A percentile compares a stretch with the other conserved stretches of the same genome.
phyloP scores from a whole-genome alignment of 2,113 vertebrate species.

The Propithecus coquereli region DNA sequence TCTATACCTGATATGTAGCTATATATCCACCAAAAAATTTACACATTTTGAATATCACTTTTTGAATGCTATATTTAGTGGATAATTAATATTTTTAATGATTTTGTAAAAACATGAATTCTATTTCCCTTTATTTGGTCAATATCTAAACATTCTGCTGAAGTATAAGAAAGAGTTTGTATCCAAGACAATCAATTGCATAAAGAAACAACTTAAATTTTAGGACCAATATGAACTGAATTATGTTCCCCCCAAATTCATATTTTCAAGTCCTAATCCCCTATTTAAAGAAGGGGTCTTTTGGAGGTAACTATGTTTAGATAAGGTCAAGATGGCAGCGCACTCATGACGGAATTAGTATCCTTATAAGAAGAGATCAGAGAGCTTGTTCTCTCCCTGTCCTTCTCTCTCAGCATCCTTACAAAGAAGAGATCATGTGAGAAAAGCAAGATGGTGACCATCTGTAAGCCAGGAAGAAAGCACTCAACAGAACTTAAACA shows the following conservation, averaged over 20 bases:
- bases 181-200: background rate
- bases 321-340: background rate
- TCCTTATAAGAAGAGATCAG: background rate
- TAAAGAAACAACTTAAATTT: background rate
- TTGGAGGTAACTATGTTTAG: background rate
- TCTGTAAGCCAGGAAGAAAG: background rate
- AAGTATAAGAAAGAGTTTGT: background rate
- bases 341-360: background rate
- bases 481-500: background rate
- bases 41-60: background rate
- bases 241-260: background rate
- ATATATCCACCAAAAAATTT: background rate
- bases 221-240: background rate
- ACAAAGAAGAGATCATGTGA: background rate
- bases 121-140: background rate
- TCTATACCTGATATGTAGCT: background rate
- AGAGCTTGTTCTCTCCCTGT: background rate
- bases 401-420: background rate
- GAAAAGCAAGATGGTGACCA: background rate
- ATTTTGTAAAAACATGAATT: background rate
- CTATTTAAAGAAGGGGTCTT: background rate
- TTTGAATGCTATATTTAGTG: background rate
- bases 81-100: conserved; percentile 10
- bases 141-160: background rate
- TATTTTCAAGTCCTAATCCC: background rate